Evolutionary conservation across 2,888 invertebrate genomes (phyloP), one percentile per base, ranked within the genome.

Genomic region (Parthenolecanium corni): DNA sequence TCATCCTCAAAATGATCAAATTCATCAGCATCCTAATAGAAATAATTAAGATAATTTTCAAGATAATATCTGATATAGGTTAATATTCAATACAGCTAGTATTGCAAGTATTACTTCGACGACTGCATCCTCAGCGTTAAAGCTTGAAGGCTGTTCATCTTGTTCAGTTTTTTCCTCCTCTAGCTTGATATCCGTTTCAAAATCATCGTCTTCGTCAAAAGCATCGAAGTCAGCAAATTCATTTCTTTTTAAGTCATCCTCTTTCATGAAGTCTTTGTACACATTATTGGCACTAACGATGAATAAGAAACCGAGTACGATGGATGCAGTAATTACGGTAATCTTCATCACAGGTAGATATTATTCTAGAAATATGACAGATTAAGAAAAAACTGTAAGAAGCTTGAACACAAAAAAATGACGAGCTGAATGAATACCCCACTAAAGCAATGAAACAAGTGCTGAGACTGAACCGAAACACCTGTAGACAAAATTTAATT

Each of bases 1-100:
- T 91, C 87, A 73, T 94, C 94, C 74, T 88, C 87, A 72, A 91
- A 88, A 74, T 94, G 91, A 72, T 93, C 93, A 73, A 92, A 93
- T 72, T 92, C 91, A 71, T 89, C 89, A 69, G 86, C 84, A 72
- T 83, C 83, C 76, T 83, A 5, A 66, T 63, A 49, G 54, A 51
- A 46, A 51, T 51, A n/a, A n/a, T n/a, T n/a, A n/a, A n/a, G n/a
- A 51, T 46, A n/a, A n/a, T n/a, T n/a, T n/a, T n/a, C n/a, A n/a
- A n/a, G n/a, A n/a, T n/a, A n/a, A n/a, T n/a, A n/a, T n/a, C n/a
- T n/a, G n/a, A n/a, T n/a, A n/a, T n/a, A n/a, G n/a, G n/a, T n/a
- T n/a, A n/a, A n/a, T n/a, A n/a, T n/a, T n/a, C n/a, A n/a, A n/a
- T n/a, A 31, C 31, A 31, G 31, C 31, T n/a, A n/a, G 9, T 31